Evolutionary conservation across 2,888 invertebrate genomes (phyloP).

Genomic region (Byasa hedistus): DNA sequence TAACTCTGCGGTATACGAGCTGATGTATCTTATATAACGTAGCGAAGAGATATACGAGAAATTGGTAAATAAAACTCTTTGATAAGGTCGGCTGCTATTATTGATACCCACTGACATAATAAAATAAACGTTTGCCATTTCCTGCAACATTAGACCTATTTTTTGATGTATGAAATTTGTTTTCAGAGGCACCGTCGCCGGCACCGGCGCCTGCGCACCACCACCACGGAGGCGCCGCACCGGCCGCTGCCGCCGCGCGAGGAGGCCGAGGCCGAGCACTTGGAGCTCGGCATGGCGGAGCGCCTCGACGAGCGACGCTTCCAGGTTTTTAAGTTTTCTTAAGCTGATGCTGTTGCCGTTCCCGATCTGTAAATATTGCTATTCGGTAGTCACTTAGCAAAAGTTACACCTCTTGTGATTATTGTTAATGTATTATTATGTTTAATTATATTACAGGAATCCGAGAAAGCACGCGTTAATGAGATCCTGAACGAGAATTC

Average conservation of each 20-base stretch:
- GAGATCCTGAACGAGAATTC: constrained; percentile 52
- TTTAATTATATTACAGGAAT: constrained; percentile 47
- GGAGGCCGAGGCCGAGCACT: constrained; percentile 61
- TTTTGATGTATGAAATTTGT: no score
- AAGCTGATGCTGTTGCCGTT: background rate
- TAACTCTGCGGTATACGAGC: no score
- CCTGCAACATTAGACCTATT: no score
- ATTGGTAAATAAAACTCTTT: no score
- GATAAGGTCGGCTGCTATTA: no score
- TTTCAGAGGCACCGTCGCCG: constrained; percentile 54
- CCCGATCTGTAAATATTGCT: no score
- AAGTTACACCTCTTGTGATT: no score
- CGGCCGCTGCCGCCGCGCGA: constrained; percentile 38
- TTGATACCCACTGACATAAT: no score
- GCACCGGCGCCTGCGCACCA: constrained; percentile 62
- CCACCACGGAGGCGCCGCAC: constrained; percentile 47
- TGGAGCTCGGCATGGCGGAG: constrained; percentile 67
- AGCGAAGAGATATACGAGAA: no score
- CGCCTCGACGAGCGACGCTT: constrained; percentile 61
- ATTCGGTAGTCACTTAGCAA: no score
- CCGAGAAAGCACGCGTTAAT: constrained; percentile 62
- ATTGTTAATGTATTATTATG: background rate
- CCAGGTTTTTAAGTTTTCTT: constrained; percentile 50
- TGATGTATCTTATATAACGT: no score
- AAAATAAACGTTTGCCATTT: no score